Evolutionary conservation across 2,113 vertebrate species (phyloP).

Genomic region (Perca flavescens): DNA sequence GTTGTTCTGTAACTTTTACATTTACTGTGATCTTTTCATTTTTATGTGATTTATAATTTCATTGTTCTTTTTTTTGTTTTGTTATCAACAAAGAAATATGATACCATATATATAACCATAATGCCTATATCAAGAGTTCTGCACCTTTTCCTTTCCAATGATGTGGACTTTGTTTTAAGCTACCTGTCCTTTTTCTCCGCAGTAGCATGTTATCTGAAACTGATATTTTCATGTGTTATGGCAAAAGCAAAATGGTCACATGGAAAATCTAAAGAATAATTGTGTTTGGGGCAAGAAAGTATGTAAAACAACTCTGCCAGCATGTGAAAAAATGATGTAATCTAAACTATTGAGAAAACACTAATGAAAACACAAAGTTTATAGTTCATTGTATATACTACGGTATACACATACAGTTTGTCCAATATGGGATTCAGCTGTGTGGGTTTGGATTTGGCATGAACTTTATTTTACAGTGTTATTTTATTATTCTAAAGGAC

Average conservation of each 20-base stretch:
- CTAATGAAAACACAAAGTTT: background rate
- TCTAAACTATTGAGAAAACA: background rate
- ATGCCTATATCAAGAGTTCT: background rate
- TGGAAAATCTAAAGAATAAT: constrained; percentile 1
- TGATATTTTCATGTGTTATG: background rate
- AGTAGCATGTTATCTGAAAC: background rate
- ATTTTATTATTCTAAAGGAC: constrained; percentile 57
- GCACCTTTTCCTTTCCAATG: background rate
- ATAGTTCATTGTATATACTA: background rate
- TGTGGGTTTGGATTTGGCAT: constrained; percentile 24
- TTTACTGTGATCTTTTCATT: background rate
- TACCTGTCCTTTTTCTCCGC: background rate
- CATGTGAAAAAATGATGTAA: background rate
- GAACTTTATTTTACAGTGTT: constrained; percentile 59
- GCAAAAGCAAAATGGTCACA: background rate
- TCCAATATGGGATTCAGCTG: background rate
- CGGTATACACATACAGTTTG: background rate
- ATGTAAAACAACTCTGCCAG: background rate
- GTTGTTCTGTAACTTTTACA: background rate
- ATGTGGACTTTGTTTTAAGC: background rate
- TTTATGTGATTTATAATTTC: background rate
- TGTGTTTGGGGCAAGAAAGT: background rate
- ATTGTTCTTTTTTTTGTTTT: too few species aligned
- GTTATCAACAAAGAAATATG: background rate
- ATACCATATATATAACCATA: background rate